A percentile compares a stretch with the other conserved stretches of the same genome.
These are phyloP conservation scores for Lepidurus couesii DNA, from an alignment of 1,140 invertebrate genomes.

Conservation along the genomic window DNA sequence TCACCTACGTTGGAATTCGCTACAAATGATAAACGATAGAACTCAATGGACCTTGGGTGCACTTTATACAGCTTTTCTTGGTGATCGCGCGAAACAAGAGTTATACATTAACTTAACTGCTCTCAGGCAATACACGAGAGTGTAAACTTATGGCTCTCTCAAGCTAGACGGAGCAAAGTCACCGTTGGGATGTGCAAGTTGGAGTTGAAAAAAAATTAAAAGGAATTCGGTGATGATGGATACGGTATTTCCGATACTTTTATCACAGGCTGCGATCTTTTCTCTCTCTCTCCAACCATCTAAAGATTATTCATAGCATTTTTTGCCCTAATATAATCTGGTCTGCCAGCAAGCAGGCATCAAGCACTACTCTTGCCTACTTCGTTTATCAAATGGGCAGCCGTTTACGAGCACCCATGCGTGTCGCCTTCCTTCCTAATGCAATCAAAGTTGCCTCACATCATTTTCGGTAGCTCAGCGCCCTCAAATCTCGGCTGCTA, in stretches of 20 bases:
- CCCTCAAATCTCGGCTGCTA: not conserved
- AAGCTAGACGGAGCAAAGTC: not conserved
- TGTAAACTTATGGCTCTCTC: conserved; percentile 1
- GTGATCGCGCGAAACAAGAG: not conserved
- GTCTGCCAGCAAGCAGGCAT: not conserved
- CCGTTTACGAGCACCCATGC: conserved; percentile 5
- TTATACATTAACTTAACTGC: not conserved
- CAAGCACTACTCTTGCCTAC: conserved; percentile 2
- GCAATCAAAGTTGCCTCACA: conserved; percentile 8
- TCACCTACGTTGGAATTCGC: not conserved
- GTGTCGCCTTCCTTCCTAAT: conserved; percentile 21
- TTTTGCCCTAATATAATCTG: conserved; percentile 15
- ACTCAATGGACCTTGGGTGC: not conserved
- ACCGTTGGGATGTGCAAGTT: not conserved
- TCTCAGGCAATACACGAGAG: not conserved
- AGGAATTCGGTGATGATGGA: conserved; percentile 6
- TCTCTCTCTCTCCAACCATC: not conserved
- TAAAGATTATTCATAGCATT: conserved; percentile 10
- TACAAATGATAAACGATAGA: conserved; percentile 8
- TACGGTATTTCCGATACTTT: conserved; percentile 19
- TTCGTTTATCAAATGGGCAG: conserved; percentile 22
- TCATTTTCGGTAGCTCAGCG: conserved; percentile 1
- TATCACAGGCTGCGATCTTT: conserved; percentile 15
- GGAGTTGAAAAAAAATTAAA: conserved; percentile 6
- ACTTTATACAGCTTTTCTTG: not conserved